Base-by-base conservation (phyloP, 2,888 invertebrate species). In the Eilema sororculum region DNA sequence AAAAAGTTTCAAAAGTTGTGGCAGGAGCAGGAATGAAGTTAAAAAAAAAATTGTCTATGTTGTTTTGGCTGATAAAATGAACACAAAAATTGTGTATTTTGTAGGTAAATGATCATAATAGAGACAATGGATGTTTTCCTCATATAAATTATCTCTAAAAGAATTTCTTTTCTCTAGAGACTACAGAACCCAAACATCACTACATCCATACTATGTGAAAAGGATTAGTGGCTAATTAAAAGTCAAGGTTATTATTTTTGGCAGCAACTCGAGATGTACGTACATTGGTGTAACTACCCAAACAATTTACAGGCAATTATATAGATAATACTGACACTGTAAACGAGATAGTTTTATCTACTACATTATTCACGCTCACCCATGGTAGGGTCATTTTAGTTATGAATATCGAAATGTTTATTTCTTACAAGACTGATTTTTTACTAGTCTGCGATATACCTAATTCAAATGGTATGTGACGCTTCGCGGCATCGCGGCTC, bases 401-500 rank as follows among this genome's bases (percentile, higher is more conserved):
- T 80, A 72, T 12, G 69, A 75, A 57, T 68, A 71, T 77, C 68
- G 57, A 68, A 80, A 71, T 67, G 68, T 59, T 85, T 86, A 84
- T 84, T 84, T 81, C 69, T 86, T 85, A 85, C 84, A 84, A 81
- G 80, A 86, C 82, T 79, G 84, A 86, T 82, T 84, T 83, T 78
- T 82, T 77, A 86, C 87, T 87, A 87, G 78, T 84, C 86, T 86
- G 84, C 85, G 33, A 33, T 65, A 0, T 22, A 3, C 2, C 20
- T n/a, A 82, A 87, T 86, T 84, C 85, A 83, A 87, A 87, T 85
- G 84, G 78, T 81, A 83, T 75, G 84, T 81, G 82, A 78, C 82
- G 86, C 86, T 84, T 83, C 85, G 83, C 82, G 79, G 81, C 72
- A 71, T 52, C 65, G 80, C 86, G 80, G 84, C 86, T 83, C 85